Conservation (phyloP, 2,113 vertebrate genomes). For the Holacanthus passer region DNA sequence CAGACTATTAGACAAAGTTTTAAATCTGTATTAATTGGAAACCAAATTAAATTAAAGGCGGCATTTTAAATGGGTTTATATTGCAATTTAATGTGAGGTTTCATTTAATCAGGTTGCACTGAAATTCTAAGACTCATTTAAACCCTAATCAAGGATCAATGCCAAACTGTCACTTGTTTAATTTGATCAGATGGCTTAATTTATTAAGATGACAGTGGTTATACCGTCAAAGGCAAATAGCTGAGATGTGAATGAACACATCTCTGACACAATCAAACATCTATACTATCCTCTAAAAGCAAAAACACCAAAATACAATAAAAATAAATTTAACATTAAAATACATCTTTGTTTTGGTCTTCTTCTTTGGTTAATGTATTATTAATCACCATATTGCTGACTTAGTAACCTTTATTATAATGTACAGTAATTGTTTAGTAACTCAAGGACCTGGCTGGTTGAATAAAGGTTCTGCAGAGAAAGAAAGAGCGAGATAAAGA, state of each 20-base stretch:
- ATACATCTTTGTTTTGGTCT: background rate
- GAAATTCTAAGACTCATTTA: conserved; percentile 64
- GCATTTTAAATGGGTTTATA: conserved; percentile 52
- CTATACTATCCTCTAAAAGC: background rate
- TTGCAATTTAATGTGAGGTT: conserved; percentile 61
- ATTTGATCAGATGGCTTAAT: conserved; percentile 65
- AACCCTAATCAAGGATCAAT: conserved; percentile 67
- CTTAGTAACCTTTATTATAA: conserved; percentile 5
- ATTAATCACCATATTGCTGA: conserved; percentile 4
- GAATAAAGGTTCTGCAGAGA: conserved; percentile 35
- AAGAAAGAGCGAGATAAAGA: background rate
- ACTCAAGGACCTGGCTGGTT: conserved; percentile 17
- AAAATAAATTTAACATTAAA: conserved; percentile 29
- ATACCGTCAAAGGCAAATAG: conserved; percentile 43
- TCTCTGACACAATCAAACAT: conserved; percentile 23
- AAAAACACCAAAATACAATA: background rate
- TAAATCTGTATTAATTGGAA: conserved; percentile 38
- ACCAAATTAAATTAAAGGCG: conserved; percentile 43
- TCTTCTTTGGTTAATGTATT: conserved; percentile 20
- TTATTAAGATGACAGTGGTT: conserved; percentile 45
- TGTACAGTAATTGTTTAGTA: conserved; percentile 22
- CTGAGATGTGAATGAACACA: conserved; percentile 30
- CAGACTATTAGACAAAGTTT: conserved; percentile 16
- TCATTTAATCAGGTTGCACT: conserved; percentile 60
- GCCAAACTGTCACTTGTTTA: conserved; percentile 64